Conservation (phyloP, 2,888 invertebrate genomes). For the Tipula lateralis region DNA sequence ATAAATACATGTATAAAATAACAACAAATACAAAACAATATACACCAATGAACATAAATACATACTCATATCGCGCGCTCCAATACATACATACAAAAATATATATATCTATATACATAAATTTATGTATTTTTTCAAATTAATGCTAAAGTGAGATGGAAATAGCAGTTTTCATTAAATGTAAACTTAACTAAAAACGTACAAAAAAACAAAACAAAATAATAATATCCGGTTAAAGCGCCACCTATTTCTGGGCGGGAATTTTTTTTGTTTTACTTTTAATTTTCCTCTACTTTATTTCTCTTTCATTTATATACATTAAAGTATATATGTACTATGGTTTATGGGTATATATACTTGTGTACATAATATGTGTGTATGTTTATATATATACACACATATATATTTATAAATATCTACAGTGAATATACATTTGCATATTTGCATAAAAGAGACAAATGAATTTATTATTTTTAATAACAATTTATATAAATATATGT, state of each 20-base stretch:
- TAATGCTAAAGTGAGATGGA: slow-evolving; percentile 7
- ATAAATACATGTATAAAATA: neutral
- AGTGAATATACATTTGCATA: neutral
- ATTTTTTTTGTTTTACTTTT: slow-evolving; percentile 28
- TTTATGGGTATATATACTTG: neutral
- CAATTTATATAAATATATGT: neutral
- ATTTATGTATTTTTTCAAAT: slow-evolving; percentile 20
- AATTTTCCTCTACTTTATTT: neutral
- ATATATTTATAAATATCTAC: neutral
- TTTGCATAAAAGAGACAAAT: slow-evolving; percentile 5
- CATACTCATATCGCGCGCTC: neutral
- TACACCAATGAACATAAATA: slow-evolving; percentile 5
- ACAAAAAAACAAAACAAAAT: slow-evolving; percentile 20
- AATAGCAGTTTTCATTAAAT: neutral
- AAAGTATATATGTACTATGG: neutral
- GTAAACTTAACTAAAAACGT: slow-evolving; percentile 11
- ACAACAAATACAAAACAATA: slow-evolving; percentile 27
- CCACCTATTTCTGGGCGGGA: slow-evolving; percentile 30
- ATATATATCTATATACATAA: neutral
- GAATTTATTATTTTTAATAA: neutral
- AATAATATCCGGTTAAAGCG: slow-evolving; percentile 29
- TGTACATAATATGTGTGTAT: neutral
- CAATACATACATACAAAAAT: neutral
- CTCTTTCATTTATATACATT: neutral
- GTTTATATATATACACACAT: neutral